Percentiles rank a stretch among this genome's conserved stretches.
These are phyloP conservation scores for Escarpia spicata DNA, from an alignment of 2,888 invertebrate genomes.

Conservation along the genomic window DNA sequence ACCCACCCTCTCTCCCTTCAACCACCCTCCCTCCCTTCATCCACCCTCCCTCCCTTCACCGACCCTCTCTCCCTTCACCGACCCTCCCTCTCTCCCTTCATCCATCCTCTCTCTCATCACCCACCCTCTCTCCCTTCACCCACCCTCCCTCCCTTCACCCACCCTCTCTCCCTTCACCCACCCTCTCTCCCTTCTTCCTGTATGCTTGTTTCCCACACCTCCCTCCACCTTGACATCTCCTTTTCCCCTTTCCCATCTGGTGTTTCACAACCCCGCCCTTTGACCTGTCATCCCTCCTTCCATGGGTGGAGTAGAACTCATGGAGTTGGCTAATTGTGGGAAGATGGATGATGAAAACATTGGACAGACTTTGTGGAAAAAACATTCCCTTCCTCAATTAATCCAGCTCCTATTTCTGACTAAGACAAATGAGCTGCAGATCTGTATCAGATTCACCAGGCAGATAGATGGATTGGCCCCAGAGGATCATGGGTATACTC, in stretches of 20 bases:
- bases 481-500: not conserved
- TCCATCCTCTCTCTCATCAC: too few relatives aligned
- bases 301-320: conserved; percentile 6
- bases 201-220: not conserved
- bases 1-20: too few relatives aligned
- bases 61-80: too few relatives aligned
- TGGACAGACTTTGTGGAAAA: not conserved
- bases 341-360: conserved; percentile 16
- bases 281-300: not conserved
- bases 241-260: not conserved
- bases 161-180: not conserved
- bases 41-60: too few relatives aligned
- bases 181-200: not conserved
- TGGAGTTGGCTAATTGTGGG: not conserved
- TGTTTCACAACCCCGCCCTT: not conserved
- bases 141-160: too few relatives aligned
- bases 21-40: too few relatives aligned
- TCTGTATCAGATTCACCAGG: not conserved
- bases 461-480: not conserved
- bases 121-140: too few relatives aligned
- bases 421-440: not conserved
- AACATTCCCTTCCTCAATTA: not conserved
- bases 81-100: too few relatives aligned
- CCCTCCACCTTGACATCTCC: not conserved
- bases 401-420: not conserved